phyloP scores from a whole-genome alignment of 2,797 vertebrate genomes.

The Falco cherrug region DNA sequence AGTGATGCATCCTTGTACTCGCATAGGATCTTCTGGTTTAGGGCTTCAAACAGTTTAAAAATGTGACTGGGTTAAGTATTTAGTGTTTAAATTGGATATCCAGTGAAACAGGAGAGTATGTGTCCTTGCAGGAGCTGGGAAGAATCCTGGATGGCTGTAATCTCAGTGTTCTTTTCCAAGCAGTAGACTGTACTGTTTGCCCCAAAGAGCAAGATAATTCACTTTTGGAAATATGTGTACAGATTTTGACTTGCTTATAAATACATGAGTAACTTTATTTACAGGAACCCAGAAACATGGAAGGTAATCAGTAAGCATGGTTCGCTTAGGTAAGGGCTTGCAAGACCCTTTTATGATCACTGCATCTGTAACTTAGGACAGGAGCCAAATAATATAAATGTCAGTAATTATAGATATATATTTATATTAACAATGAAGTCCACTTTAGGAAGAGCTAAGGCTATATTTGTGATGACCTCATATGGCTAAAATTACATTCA shows the following conservation, averaged over 20 bases:
- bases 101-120: neutral
- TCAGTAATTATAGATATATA: constrained; percentile 36
- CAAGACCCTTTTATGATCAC: constrained; percentile 34
- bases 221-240: neutral
- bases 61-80: neutral
- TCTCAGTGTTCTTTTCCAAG: neutral
- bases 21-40: neutral
- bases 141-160: neutral
- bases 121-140: neutral
- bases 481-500: neutral
- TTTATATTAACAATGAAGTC: constrained; percentile 49
- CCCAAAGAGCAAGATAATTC: constrained; percentile 9
- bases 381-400: constrained; percentile 50
- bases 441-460: constrained; percentile 37
- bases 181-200: neutral
- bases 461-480: constrained; percentile 21
- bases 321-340: constrained; percentile 44
- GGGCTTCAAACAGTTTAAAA: neutral
- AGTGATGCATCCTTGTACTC: neutral
- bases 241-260: constrained; percentile 43
- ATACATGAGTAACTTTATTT: constrained; percentile 48
- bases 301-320: constrained; percentile 34
- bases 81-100: neutral
- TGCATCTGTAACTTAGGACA: constrained; percentile 29
- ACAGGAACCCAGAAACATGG: constrained; percentile 22